Base-by-base conservation (phyloP, 2,113 vertebrate species). In the Campylomormyrus numenius region DNA sequence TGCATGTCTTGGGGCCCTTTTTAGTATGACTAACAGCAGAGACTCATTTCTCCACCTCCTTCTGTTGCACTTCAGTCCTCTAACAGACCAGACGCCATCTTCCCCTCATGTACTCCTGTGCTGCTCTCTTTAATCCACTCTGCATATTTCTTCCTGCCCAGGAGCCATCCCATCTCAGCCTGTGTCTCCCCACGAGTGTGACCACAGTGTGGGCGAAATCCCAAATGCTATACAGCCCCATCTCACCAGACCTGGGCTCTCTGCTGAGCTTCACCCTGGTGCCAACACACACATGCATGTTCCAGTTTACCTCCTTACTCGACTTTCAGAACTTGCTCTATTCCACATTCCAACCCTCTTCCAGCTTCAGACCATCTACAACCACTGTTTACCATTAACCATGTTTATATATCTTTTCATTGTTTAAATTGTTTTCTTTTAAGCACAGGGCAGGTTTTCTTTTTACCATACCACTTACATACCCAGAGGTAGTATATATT, bases 391-490 rank as follows among this genome's bases (percentile, higher is more conserved):
- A 58, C 52, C 77, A 62, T 58, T 3, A 58, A 7, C 3, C 24
- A 52, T 19, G 31, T 85, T 48, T 15, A 87, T 53, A 86, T 53
- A 86, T 87, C 24, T 89, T 56, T 89, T n/a, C 80, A 62, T 56
- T 87, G 45, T 24, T 85, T 87, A 87, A 87, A 87, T 1, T 35
- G 21, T 83, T 89, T 15, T 80, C 31, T 80, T 83, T 27, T 42
- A 56, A 58, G 87, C 24, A 50, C 70, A 58, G 80, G 58, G 52
- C 27, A 86, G 46, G 1, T 90, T 85, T 84, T 39, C 83, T n/a
- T 46, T 53, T 53, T 53, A 88, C 85, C 31, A 74, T 74, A 88
- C 31, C 92, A 92, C 92, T 92, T 92, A 49, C 66, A 87, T 80
- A 87, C 49, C 45, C 84, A 66, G 42, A 83, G 88, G 88, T 66